Evolutionary conservation across 2,113 vertebrate genomes (phyloP), one percentile per base, ranked within the genome.

Genomic region (Psammodynastes pulverulentus): DNA sequence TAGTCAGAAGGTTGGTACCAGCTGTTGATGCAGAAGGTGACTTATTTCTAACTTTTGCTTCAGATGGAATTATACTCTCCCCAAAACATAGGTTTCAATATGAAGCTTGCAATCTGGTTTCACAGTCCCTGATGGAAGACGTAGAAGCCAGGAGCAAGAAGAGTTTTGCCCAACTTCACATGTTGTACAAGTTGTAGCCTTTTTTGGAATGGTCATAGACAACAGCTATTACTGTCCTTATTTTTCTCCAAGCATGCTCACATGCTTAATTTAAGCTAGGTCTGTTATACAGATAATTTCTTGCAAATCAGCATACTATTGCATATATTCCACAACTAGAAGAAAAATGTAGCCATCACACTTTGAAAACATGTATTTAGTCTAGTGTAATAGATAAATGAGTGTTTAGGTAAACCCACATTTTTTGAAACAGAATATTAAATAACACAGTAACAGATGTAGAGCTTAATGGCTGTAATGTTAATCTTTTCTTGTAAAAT

Each of bases 401-500:
- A 10, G 21, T 89, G 13, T 13, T 58, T 43, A 4, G 3, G 21
- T 26, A 39, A 2, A 52, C 0, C 88, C 29, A 58, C 26, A 88
- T 51, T 45, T 23, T 45, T n/a, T 23, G 0, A 0, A 9, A 29
- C 92, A 93, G 6, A 85, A 39, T 56, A 52, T 67, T 72, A 89
- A 87, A 45, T 84, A 9, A 79, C 21, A 0, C 86, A 46, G 90
- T 34, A 93, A 34, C 91, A 92, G 91, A 90, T 49, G 86, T 21
- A 79, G 49, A 91, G 90, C 34, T 84, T 87, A 43, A 48, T 84
- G 90, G 26, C 62, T 92, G 9, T 19, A 4, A 89, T 67, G 67
- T 92, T 94, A 95, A 96, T 94, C 94, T 96, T 96, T 95, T 92
- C 87, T 92, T 89, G 93, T 94, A 95, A 94, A 96, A 93, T 13